These are phyloP conservation scores for Hippopotamus amphibius DNA, from an alignment of 2,113 vertebrate species.

Conservation along the genomic window DNA sequence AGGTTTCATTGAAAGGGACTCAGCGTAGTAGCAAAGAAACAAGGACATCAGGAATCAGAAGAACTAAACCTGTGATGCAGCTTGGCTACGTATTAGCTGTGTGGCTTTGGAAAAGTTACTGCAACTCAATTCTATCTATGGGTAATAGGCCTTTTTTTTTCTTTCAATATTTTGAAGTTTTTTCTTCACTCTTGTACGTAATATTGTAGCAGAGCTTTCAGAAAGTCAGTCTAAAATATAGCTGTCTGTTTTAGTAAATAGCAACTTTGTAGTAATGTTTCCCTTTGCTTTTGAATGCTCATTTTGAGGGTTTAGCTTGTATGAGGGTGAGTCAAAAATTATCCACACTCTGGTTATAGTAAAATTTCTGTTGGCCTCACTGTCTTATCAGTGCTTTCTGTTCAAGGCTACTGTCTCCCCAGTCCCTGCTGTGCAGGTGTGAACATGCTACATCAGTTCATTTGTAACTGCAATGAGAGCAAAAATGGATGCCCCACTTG, in stretches of 20 bases:
- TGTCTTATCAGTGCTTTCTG: too few relatives aligned
- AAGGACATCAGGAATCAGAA: not conserved
- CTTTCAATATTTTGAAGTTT: not conserved
- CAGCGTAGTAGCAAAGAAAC: not conserved
- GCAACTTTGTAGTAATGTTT: constrained; percentile 71
- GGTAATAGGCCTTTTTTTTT: not conserved
- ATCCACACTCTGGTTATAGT: too few relatives aligned
- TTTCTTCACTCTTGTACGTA: not conserved
- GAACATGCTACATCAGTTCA: too few relatives aligned
- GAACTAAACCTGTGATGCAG: not conserved
- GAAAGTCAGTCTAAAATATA: constrained; percentile 59
- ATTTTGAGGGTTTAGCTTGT: constrained; percentile 62
- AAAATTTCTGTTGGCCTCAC: too few relatives aligned
- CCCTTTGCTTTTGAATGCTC: constrained; percentile 63
- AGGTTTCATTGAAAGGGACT: not conserved
- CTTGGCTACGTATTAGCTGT: not conserved
- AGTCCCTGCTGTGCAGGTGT: too few relatives aligned
- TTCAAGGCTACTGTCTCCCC: too few relatives aligned
- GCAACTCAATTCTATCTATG: not conserved
- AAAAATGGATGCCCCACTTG: too few relatives aligned
- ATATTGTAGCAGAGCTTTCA: constrained; percentile 30
- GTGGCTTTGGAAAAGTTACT: not conserved
- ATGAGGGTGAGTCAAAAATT: not conserved
- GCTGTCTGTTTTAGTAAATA: constrained; percentile 66
- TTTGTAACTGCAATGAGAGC: too few relatives aligned